Base-by-base conservation (phyloP, 2,113 vertebrate genomes). In the Origma solitaria region DNA sequence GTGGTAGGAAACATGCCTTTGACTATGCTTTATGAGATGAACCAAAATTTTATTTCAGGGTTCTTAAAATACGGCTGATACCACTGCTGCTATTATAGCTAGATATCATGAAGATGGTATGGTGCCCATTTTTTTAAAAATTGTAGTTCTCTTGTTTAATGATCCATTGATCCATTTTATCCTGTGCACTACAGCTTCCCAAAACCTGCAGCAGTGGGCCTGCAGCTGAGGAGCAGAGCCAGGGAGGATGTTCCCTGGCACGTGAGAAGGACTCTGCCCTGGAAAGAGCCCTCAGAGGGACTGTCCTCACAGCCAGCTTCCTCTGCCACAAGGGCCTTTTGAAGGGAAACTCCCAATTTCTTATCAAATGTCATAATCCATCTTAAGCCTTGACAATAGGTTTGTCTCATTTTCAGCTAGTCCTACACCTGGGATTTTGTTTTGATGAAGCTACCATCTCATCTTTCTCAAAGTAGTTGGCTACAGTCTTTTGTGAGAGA, bases 261-360 rank as follows among this genome's bases (percentile, higher is more conserved):
- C 7, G 2, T 58, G 27, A 23, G 35, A 22, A 54, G 9, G 18
- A 21, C 40, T 60, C 19, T 69, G 33, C 30, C 47, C 21, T 70
- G 38, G 19, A 54, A 93, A 18, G 40, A 56, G 50, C 21, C 28
- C 22, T 28, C 0, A 0, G 13, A 42, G 13, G 2, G 1, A 44
- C 24, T 49, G n/a, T 45, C 19, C 2, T 3, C 16, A 18, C 10
- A 85, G 35, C 8, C 30, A 47, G 12, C 17, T 68, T 58, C 44
- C 30, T 68, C 33, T 45, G 10, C 64, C 3, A 1, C 12, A 47
- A 28, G 56, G 30, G 10, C 1, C n/a, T 82, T 69, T 70, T 66
- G 35, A 82, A 81, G 61, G 30, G 49, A 72, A 60, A 44, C 12
- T 66, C 35, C 13, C 28, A 23, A 28, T 42, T 75, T 72, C 0